These are phyloP conservation scores for Lasioglossum figueresi DNA, from an alignment of 2,888 invertebrate genomes.

Conservation along the genomic window DNA sequence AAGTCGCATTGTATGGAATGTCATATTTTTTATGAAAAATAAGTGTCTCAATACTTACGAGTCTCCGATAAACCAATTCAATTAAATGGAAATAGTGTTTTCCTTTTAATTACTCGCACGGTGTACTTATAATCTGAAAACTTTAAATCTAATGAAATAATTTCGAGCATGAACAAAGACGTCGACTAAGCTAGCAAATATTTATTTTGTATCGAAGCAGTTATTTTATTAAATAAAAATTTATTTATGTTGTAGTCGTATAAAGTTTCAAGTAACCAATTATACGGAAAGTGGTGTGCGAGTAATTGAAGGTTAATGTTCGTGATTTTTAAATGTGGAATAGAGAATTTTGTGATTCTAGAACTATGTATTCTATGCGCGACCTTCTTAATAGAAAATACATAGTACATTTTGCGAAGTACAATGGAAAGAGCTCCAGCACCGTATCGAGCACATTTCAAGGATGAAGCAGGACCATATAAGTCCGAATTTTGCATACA, in stretches of 20 bases:
- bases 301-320: too few relatives aligned
- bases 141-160: too few relatives aligned
- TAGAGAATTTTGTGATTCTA: background rate
- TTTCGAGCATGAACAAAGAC: too few relatives aligned
- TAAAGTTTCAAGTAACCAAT: too few relatives aligned
- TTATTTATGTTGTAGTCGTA: too few relatives aligned
- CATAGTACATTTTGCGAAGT: background rate
- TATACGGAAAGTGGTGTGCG: too few relatives aligned
- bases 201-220: too few relatives aligned
- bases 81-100: background rate
- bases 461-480: background rate
- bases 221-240: too few relatives aligned
- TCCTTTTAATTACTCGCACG: background rate
- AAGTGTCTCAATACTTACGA: background rate
- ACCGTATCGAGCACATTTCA: background rate
- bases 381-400: background rate
- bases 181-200: too few relatives aligned
- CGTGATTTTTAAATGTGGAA: too few relatives aligned
- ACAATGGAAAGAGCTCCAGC: background rate
- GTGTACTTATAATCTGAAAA: too few relatives aligned
- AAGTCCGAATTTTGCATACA: conserved; percentile 33
- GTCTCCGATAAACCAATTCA: background rate
- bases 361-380: background rate
- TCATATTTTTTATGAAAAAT: background rate
- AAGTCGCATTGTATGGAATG: background rate